A percentile compares a stretch with the other conserved stretches of the same genome.
phyloP scores from a whole-genome alignment of 2,888 invertebrate species.

The Caenorhabditis japonica region DNA sequence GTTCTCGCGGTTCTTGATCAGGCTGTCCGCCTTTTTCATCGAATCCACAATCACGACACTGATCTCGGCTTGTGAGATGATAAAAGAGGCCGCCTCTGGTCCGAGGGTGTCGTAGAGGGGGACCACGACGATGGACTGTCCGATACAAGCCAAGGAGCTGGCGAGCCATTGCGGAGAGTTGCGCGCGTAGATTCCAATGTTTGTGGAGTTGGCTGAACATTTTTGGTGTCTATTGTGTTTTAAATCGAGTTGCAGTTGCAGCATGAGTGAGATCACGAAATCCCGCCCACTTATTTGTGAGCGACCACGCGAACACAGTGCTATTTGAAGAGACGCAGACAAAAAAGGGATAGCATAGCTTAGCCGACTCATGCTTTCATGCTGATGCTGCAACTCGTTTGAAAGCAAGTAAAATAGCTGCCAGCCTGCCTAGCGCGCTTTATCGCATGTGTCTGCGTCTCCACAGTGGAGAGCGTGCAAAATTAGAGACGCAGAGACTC shows the following conservation, averaged over 20 bases:
- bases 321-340: too few species aligned
- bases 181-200: slow-evolving; percentile 93
- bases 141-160: slow-evolving; percentile 65
- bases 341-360: too few species aligned
- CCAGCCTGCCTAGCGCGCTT: too few species aligned
- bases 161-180: slow-evolving; percentile 87
- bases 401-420: too few species aligned
- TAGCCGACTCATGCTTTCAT: too few species aligned
- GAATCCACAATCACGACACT: slow-evolving; percentile 72
- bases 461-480: too few species aligned
- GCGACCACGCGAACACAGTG: too few species aligned
- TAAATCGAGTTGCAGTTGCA: not conserved
- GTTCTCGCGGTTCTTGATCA: slow-evolving; percentile 26
- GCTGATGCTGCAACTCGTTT: too few species aligned
- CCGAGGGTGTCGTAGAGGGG: slow-evolving; percentile 96
- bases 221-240: not conserved
- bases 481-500: too few species aligned
- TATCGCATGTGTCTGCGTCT: too few species aligned
- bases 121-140: slow-evolving; percentile 85
- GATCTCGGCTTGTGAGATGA: slow-evolving; percentile 75
- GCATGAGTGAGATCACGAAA: not conserved
- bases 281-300: too few species aligned
- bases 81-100: slow-evolving; percentile 89
- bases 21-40: slow-evolving; percentile 36
- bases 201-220: slow-evolving; percentile 80